phyloP scores from a whole-genome alignment of 2,113 vertebrate genomes.

The Hippocampus guttulatus region DNA sequence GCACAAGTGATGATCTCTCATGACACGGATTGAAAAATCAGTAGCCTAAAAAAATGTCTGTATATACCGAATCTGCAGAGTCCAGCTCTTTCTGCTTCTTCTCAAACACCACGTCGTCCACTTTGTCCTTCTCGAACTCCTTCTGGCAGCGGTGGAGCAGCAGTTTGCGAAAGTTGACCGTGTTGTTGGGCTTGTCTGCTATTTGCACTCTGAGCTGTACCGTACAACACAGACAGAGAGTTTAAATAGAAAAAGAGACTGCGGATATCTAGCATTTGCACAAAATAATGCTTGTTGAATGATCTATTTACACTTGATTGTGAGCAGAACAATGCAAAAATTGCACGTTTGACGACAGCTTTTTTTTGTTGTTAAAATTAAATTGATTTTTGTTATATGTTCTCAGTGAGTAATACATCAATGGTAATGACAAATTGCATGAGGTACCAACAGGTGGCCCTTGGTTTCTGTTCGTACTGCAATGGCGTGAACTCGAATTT shows the following conservation, averaged over 20 bases:
- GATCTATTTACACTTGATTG: neutral
- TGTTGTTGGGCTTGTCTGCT: constrained; percentile 88
- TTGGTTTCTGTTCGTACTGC: too few relatives aligned
- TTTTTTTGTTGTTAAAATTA: neutral
- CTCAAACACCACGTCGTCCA: constrained; percentile 93
- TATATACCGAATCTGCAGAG: constrained; percentile 82
- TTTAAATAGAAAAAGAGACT: neutral
- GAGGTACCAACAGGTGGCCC: too few relatives aligned
- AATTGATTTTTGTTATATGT: neutral
- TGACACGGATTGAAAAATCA: neutral
- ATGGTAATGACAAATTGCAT: too few relatives aligned
- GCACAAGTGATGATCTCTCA: neutral
- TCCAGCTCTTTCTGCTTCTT: constrained; percentile 97
- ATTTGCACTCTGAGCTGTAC: constrained; percentile 85
- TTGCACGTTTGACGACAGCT: too few relatives aligned
- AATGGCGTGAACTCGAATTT: too few relatives aligned
- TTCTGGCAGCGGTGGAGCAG: constrained; percentile 97
- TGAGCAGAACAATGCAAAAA: neutral
- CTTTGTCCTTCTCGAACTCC: constrained; percentile 98
- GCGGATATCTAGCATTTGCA: neutral
- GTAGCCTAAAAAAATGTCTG: neutral
- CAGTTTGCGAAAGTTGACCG: constrained; percentile 94
- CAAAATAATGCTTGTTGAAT: neutral
- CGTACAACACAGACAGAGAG: neutral
- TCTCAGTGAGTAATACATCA: neutral